Conservation (phyloP, 2,797 vertebrate species). For the Crenichthys baileyi region DNA sequence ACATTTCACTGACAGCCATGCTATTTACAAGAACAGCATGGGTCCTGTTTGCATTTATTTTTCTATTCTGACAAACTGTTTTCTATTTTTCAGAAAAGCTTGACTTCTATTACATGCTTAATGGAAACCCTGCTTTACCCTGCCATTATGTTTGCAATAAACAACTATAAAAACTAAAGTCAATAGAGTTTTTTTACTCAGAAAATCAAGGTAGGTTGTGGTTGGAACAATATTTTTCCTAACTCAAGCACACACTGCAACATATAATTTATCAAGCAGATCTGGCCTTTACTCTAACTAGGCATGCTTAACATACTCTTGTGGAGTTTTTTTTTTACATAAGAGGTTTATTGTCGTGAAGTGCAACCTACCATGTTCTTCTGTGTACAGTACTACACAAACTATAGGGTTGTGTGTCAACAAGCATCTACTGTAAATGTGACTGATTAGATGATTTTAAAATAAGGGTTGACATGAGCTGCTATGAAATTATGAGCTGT, state of each 20-base stretch:
- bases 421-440: neutral
- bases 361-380: neutral
- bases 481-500: neutral
- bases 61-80: neutral
- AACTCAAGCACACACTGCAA: neutral
- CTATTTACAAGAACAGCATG: neutral
- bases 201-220: neutral
- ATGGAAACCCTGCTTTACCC: neutral
- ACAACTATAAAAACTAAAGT: neutral
- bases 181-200: neutral
- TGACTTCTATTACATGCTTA: neutral
- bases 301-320: too few relatives aligned
- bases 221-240: neutral
- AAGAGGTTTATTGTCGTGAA: neutral
- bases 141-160: neutral
- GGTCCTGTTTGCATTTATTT: neutral
- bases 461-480: too few relatives aligned
- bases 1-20: neutral
- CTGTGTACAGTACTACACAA: neutral
- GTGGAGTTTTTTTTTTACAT: neutral
- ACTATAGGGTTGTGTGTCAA: neutral
- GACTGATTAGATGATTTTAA: neutral
- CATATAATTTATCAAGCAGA: neutral
- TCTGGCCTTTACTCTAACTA: neutral
- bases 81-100: neutral